A percentile compares a stretch with the other conserved stretches of the same genome.
These are phyloP conservation scores for Amphipoea lucens DNA, from an alignment of 2,888 invertebrate genomes.

Conservation along the genomic window DNA sequence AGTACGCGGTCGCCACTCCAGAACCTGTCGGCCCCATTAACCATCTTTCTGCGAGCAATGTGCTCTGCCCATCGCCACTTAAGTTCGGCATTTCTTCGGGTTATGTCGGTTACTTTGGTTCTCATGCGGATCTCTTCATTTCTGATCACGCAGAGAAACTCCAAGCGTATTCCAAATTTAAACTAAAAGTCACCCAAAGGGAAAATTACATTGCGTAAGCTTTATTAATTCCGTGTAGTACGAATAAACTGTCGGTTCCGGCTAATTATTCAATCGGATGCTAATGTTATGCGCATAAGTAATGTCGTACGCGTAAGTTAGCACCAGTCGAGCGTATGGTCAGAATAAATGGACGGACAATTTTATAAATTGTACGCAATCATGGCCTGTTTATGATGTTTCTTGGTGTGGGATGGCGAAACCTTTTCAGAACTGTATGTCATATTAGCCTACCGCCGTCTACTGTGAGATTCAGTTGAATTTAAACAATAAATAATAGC, in stretches of 20 bases:
- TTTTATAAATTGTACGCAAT: constrained; percentile 59
- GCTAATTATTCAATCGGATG: constrained; percentile 63
- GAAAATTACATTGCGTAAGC: constrained; percentile 16
- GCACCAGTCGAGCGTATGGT: constrained; percentile 28
- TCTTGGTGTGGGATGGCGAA: neutral
- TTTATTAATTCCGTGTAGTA: constrained; percentile 42
- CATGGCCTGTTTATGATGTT: constrained; percentile 14
- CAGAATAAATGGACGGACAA: constrained; percentile 49
- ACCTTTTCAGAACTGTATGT: neutral
- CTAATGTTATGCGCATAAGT: constrained; percentile 65
- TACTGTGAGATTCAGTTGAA: neutral
- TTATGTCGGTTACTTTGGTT: too few species aligned
- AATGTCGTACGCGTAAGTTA: constrained; percentile 45
- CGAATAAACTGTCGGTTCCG: constrained; percentile 49
- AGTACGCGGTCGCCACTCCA: too few species aligned
- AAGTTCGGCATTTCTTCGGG: too few species aligned
- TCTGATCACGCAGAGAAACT: too few species aligned
- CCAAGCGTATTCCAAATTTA: too few species aligned
- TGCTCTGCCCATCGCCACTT: too few species aligned
- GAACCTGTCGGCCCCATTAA: too few species aligned
- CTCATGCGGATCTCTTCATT: too few species aligned
- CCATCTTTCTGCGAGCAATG: too few species aligned
- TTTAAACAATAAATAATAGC: neutral
- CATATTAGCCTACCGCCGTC: neutral
- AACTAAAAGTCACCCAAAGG: too few species aligned